phyloP scores from a whole-genome alignment of 2,888 invertebrate species.

The Euzetes globulus region DNA sequence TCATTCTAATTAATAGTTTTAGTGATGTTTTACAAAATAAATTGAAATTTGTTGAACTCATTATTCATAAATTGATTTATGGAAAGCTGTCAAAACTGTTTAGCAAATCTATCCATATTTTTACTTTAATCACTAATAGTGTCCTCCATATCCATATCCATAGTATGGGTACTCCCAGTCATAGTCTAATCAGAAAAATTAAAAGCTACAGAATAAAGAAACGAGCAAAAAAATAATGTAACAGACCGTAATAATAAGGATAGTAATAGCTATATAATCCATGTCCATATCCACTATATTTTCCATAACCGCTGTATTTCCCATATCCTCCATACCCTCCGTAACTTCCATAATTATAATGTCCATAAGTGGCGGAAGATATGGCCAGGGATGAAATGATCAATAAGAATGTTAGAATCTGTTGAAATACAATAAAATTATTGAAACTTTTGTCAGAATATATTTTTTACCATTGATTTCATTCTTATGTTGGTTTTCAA shows the following conservation, averaged over 20 bases:
- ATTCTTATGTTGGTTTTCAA: background rate
- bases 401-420: background rate
- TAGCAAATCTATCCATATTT: too few species aligned
- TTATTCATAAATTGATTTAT: too few species aligned
- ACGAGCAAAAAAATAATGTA: too few species aligned
- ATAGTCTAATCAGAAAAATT: background rate
- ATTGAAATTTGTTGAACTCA: too few species aligned
- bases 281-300: background rate
- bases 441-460: background rate
- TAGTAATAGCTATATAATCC: background rate
- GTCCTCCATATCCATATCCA: background rate
- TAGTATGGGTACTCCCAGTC: background rate
- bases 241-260: background rate
- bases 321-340: constrained; percentile 11
- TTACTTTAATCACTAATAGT: background rate
- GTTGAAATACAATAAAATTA: background rate
- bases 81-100: too few species aligned
- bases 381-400: background rate
- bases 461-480: background rate
- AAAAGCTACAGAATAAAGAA: too few species aligned
- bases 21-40: too few species aligned
- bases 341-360: background rate
- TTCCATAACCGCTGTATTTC: too few species aligned
- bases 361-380: background rate
- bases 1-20: too few species aligned